Percentiles rank a stretch among this genome's conserved stretches.
These are phyloP conservation scores for Crotalus tigris DNA, from an alignment of 2,113 vertebrate genomes.

Conservation along the genomic window DNA sequence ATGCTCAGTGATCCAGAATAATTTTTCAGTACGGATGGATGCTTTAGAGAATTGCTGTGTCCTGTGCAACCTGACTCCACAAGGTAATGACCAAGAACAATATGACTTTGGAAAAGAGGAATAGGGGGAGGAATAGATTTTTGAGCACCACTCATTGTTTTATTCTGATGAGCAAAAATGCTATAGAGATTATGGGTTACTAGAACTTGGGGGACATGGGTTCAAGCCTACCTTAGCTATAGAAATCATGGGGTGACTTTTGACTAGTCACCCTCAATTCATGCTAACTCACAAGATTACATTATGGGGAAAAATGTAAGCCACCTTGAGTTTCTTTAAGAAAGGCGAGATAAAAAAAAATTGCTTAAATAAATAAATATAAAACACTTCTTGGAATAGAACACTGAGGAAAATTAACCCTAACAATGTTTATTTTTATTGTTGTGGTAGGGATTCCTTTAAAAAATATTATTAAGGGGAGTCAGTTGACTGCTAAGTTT, in stretches of 20 bases:
- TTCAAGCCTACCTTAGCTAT: background rate
- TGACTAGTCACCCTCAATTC: background rate
- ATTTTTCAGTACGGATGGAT: background rate
- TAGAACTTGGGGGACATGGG: background rate
- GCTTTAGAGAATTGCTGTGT: background rate
- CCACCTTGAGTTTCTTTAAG: background rate
- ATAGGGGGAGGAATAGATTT: background rate
- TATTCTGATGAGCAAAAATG: background rate
- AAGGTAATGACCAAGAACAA: background rate
- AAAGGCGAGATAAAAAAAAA: background rate
- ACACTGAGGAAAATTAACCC: background rate
- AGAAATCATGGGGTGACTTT: background rate
- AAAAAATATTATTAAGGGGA: background rate
- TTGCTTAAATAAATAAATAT: background rate
- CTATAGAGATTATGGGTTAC: background rate
- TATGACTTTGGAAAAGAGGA: background rate
- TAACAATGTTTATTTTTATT: background rate
- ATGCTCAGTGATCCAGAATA: conserved; percentile 1
- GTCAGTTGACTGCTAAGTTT: background rate
- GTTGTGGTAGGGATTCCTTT: background rate
- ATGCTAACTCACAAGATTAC: background rate
- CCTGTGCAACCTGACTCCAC: background rate
- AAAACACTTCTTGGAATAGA: background rate
- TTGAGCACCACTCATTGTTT: background rate
- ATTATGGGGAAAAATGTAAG: background rate